Conservation (phyloP, 2,888 invertebrate genomes). For the Orthonychiurus folsomi region DNA sequence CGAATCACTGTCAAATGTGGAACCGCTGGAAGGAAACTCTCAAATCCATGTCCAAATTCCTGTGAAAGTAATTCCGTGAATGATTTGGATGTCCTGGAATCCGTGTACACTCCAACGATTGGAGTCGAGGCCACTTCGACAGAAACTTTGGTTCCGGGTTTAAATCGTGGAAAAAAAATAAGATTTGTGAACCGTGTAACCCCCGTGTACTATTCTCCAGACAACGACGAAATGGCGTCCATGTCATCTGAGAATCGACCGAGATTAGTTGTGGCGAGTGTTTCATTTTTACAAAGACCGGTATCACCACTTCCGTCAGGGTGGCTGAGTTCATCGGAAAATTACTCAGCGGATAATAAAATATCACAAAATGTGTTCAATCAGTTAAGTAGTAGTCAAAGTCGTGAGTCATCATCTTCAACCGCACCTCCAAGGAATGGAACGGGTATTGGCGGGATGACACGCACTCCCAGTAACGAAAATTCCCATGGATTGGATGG, state of each 20-base stretch:
- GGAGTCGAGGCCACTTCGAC: not conserved
- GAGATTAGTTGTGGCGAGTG: constrained; percentile 37
- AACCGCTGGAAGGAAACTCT: too few relatives aligned
- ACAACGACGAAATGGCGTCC: not conserved
- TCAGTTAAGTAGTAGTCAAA: not conserved
- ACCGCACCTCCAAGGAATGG: too few relatives aligned
- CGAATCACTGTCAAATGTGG: too few relatives aligned
- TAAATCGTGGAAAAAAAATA: not conserved
- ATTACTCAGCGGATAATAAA: not conserved
- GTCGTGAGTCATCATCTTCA: not conserved
- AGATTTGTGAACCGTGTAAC: not conserved
- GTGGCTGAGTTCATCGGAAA: not conserved
- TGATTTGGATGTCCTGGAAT: constrained; percentile 15
- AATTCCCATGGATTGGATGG: not conserved
- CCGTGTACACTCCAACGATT: not conserved
- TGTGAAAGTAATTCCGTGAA: constrained; percentile 18
- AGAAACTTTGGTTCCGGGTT: not conserved
- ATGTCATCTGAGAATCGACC: constrained; percentile 20
- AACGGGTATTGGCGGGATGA: not conserved
- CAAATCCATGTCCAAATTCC: not conserved
- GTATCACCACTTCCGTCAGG: constrained; percentile 23
- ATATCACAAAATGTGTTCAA: not conserved
- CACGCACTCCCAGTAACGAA: not conserved
- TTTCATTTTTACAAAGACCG: constrained; percentile 36
- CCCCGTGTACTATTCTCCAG: not conserved